Evolutionary conservation across 92 coral and sea anemone species (phyloP), one percentile per base, ranked within the genome.

Genomic region (Zoanthus sansibaricus): DNA sequence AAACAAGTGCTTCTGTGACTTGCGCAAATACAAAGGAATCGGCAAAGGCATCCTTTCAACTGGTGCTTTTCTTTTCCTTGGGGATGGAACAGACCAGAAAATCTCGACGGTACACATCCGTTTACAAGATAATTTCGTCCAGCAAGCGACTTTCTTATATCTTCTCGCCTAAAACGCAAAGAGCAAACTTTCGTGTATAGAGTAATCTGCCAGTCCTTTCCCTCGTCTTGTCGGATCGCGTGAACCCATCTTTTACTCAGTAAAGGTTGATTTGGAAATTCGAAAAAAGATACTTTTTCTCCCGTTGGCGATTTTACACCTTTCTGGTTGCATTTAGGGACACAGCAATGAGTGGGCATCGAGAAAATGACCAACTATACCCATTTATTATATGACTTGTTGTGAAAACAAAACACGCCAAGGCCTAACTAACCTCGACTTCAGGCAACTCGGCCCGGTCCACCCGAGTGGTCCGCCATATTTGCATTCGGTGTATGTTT

Each of bases 51-150:
- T 15, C 49, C 88, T 37, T 82, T 87, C 89, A 44, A 91, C 61
- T 1, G 86, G 93, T 25, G 91, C 84, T 72, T 72, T 44, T 72
- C 71, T 86, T 86, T 90, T 90, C 86, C 69, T 78, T 61, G 82
- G 90, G 15, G 90, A 79, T 16, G 86, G 92, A 46, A 58, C 87
- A 54, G 93, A 90, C 93, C 91, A 90, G 76, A 70, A 87, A 90
- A 90, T 82, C 58, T 67, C 9, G 93, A 72, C 16, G 93, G 90
- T 3, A 87, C 87, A 64, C 91, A 49, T 4, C 88, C 88, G 1
- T 16, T 51, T 11, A 7, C 68, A 49, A 90, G 25, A 78, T 90
- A 86, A 4, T 13, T 15, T 47, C 83, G 89, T 73, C 88, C 88
- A 45, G 49, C 51, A 3, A 86, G 11, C 25, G 91, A 80, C 7